A percentile compares a stretch with the other conserved stretches of the same genome.
phyloP scores from a whole-genome alignment of 2,113 vertebrate genomes.

The Odontesthes bonariensis region DNA sequence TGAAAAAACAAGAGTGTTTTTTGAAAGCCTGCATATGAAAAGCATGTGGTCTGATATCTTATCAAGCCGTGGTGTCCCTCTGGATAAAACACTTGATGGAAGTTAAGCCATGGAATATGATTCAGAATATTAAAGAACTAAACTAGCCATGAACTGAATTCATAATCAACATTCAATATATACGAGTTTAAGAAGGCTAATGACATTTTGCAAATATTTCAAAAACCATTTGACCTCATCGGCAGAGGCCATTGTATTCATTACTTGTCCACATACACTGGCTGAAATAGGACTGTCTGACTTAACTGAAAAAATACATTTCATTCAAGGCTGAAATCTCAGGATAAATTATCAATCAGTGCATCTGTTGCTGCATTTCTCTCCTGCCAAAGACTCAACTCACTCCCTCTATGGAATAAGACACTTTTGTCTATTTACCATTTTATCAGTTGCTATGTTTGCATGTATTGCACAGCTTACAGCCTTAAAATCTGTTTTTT shows the following conservation, averaged over 20 bases:
- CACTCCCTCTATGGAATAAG: slow-evolving; percentile 65
- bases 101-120: slow-evolving; percentile 37
- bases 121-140: slow-evolving; percentile 49
- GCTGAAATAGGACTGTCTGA: slow-evolving; percentile 26
- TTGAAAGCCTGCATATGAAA: slow-evolving; percentile 32
- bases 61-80: slow-evolving; percentile 28
- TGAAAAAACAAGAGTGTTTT: slow-evolving; percentile 39
- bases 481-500: slow-evolving; percentile 66
- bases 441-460: slow-evolving; percentile 76
- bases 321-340: slow-evolving; percentile 52
- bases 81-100: slow-evolving; percentile 40
- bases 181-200: slow-evolving; percentile 16
- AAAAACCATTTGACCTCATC: slow-evolving; percentile 27
- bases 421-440: slow-evolving; percentile 79
- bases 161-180: slow-evolving; percentile 37
- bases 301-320: slow-evolving; percentile 62
- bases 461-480: slow-evolving; percentile 68
- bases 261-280: not conserved
- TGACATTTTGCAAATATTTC: slow-evolving; percentile 33
- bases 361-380: slow-evolving; percentile 68
- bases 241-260: slow-evolving; percentile 25
- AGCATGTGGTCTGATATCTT: slow-evolving; percentile 22
- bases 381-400: slow-evolving; percentile 60
- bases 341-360: slow-evolving; percentile 68
- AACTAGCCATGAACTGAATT: slow-evolving; percentile 56